Percentiles rank a stretch among this genome's conserved stretches.
These are phyloP conservation scores for Oryzias melastigma DNA, from an alignment of 2,113 vertebrate genomes.

Conservation along the genomic window DNA sequence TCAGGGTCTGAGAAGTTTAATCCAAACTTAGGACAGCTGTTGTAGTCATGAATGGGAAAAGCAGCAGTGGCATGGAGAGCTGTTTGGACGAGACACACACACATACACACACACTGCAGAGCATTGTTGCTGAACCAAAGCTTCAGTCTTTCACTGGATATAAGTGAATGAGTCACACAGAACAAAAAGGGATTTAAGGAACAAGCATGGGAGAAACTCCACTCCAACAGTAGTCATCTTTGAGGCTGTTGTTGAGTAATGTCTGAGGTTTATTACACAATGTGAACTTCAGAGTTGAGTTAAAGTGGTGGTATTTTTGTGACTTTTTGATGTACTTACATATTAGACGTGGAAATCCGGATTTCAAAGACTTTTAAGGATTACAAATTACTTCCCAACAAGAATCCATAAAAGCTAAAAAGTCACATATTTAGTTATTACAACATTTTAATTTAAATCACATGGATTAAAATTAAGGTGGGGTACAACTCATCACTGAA, in stretches of 20 bases:
- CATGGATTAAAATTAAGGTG: constrained; percentile 5
- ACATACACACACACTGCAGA: constrained; percentile 4
- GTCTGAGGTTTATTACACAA: constrained; percentile 2
- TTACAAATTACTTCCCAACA: too few species aligned
- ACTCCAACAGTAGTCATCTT: background rate
- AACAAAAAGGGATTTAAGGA: constrained; percentile 2
- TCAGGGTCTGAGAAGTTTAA: constrained; percentile 12
- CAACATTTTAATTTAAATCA: background rate
- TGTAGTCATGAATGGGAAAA: constrained; percentile 30
- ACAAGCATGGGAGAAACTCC: background rate
- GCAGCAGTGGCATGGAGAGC: constrained; percentile 13
- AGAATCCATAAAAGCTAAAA: background rate
- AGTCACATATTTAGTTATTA: background rate
- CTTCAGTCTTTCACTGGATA: background rate
- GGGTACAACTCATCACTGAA: background rate
- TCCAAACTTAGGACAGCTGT: constrained; percentile 34
- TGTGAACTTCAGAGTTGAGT: constrained; percentile 3
- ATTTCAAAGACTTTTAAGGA: too few species aligned
- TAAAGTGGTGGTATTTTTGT: constrained; percentile 2
- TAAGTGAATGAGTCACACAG: constrained; percentile 14
- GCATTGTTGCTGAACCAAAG: constrained; percentile 11
- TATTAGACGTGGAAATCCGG: too few species aligned
- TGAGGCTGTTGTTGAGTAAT: constrained; percentile 12
- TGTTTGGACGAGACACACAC: constrained; percentile 14
- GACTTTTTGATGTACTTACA: background rate